phyloP scores from a whole-genome alignment of 2,888 invertebrate genomes.

The Neoascia interrupta region DNA sequence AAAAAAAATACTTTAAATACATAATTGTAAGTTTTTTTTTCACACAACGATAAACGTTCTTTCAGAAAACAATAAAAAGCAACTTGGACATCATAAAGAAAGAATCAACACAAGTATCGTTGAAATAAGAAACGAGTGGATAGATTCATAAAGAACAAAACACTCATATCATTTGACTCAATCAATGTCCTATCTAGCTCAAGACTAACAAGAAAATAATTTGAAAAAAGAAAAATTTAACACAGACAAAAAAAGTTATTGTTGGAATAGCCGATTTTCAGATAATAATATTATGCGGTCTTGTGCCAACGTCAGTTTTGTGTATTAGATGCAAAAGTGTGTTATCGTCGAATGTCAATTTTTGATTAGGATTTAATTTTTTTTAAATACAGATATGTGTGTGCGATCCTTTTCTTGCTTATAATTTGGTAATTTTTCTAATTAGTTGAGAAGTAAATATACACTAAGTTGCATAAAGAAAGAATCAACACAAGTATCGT shows the following conservation, averaged over 20 bases:
- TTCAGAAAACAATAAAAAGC: constrained; percentile 26
- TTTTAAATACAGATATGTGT: constrained; percentile 5
- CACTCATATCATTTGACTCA: constrained; percentile 16
- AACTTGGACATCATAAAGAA: constrained; percentile 29
- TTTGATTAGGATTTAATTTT: constrained; percentile 41
- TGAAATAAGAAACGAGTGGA: constrained; percentile 58
- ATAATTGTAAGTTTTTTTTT: too few species aligned
- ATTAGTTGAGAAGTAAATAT: constrained; percentile 20
- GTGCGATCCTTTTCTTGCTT: constrained; percentile 3
- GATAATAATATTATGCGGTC: constrained; percentile 17
- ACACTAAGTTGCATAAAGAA: constrained; percentile 35
- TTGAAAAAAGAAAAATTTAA: constrained; percentile 28
- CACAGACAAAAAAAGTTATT: constrained; percentile 34
- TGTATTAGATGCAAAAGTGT: constrained; percentile 40
- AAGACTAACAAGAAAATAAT: constrained; percentile 23
- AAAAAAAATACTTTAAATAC: not conserved
- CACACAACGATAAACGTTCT: constrained; percentile 27
- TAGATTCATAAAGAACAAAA: constrained; percentile 39
- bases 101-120: constrained; percentile 45
- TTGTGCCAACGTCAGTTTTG: constrained; percentile 36
- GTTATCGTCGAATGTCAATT: constrained; percentile 77
- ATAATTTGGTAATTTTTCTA: not conserved
- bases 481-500: constrained; percentile 45
- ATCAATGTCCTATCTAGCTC: constrained; percentile 10
- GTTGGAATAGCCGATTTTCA: constrained; percentile 47